These are phyloP conservation scores for Brachionus rubens DNA, from an alignment of 1,140 invertebrate species.

Conservation along the genomic window DNA sequence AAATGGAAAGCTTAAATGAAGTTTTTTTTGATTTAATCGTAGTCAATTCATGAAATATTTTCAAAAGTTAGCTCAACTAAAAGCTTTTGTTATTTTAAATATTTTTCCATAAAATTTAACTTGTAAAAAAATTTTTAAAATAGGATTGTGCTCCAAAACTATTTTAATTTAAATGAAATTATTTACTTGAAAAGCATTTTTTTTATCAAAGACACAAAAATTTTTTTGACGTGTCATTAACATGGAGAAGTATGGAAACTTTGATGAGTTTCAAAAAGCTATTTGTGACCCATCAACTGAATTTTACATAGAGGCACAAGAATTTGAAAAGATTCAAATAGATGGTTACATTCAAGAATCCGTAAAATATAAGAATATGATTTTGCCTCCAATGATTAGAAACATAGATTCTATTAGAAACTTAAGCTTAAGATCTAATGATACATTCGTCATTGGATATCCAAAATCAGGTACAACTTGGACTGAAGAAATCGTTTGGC, in stretches of 20 bases:
- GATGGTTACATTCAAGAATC: background rate
- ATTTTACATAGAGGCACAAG: conserved; percentile 22
- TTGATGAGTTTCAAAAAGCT: background rate
- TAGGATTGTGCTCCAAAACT: too few species aligned
- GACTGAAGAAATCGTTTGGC: conserved; percentile 27
- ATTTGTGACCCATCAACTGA: background rate
- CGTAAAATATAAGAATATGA: background rate
- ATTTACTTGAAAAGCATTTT: too few species aligned
- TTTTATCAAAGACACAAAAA: too few species aligned
- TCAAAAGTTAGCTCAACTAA: too few species aligned
- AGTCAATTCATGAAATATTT: too few species aligned
- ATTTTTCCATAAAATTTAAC: too few species aligned
- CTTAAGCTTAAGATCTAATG: conserved; percentile 5
- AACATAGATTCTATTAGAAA: background rate
- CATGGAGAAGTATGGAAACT: background rate
- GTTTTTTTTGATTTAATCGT: too few species aligned
- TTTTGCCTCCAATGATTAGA: background rate
- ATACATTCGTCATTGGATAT: conserved; percentile 13
- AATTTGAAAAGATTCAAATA: background rate
- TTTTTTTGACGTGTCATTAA: too few species aligned
- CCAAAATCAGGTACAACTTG: conserved; percentile 23
- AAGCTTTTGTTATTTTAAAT: too few species aligned
- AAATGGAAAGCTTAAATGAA: too few species aligned
- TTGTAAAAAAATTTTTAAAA: too few species aligned
- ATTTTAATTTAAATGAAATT: too few species aligned